Evolutionary conservation across 2,888 invertebrate species (phyloP), one percentile per base, ranked within the genome.

Genomic region (Drosophila prolongata): DNA sequence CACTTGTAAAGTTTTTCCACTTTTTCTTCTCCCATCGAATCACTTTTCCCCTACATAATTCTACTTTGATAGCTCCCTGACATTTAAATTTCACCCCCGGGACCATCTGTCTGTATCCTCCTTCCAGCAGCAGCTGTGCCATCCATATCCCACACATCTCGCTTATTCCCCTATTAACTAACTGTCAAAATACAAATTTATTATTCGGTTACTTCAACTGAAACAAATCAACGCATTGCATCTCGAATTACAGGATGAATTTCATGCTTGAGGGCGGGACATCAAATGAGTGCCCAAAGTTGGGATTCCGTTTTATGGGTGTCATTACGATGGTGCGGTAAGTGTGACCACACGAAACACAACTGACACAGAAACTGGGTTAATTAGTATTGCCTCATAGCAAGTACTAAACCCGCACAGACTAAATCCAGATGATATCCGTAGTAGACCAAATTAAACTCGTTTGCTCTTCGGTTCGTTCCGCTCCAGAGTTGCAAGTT

Each of bases 361-460:
- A 34, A 35, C 42, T 57, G 50, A 47, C 69, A 60, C 57, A 55
- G 76, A 74, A 75, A 52, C 50, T 83, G 67, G 87, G 89, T 80
- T 83, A 83, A 83, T 83, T 87, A 84, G 66, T 44, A 55, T 57
- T 73, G 84, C 77, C 46, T 47, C 43, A 75, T 49, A 66, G 67
- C 80, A 75, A 79, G 77, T 79, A 69, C 68, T 69, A 64, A 49
- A 11, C 35, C 47, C 16, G 34, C 16, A 47, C 34, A 47, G 47
- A 3, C 34, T 34, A 24, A 14, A 6, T n/a, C 19, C 30, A 35
- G 62, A 64, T 64, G 16, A 24, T 43, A 35, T 49, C 47, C 47
- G 34, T 13, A 24, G 59, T 27, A 75, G 73, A 78, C 76, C 56
- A 79, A 81, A 87, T 67, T 75, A 77, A 87, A 85, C 54, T 43